phyloP scores from a whole-genome alignment of 2,113 vertebrate genomes.

The Ictalurus punctatus region DNA sequence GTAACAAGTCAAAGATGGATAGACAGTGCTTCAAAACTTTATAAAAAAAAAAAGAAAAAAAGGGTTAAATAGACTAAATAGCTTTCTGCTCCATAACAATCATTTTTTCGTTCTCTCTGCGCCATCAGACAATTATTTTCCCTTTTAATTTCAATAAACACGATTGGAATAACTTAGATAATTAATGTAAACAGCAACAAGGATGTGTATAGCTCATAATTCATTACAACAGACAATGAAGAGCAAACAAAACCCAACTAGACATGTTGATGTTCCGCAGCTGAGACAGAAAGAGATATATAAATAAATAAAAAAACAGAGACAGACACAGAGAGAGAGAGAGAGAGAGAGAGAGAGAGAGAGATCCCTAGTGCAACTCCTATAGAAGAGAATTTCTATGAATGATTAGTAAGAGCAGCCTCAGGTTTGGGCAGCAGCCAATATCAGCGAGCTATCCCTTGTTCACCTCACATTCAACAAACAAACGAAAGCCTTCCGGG shows the following conservation, averaged over 20 bases:
- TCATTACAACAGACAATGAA: conserved; percentile 25
- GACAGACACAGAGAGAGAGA: neutral
- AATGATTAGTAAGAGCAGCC: neutral
- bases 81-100: neutral
- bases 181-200: conserved; percentile 51
- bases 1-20: neutral
- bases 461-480: conserved; percentile 5
- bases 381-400: neutral
- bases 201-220: conserved; percentile 35
- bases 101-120: neutral
- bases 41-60: neutral
- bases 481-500: neutral
- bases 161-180: conserved; percentile 52
- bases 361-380: conserved; percentile 11
- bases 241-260: conserved; percentile 29
- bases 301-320: too few relatives aligned
- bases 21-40: neutral
- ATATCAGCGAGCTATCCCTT: neutral
- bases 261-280: conserved; percentile 6
- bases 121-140: neutral
- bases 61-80: neutral
- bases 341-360: neutral
- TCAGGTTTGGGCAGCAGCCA: conserved; percentile 7
- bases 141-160: conserved; percentile 45
- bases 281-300: conserved; percentile 9